Percentiles rank a stretch among this genome's conserved stretches.
These are phyloP conservation scores for Apis cerana DNA, from an alignment of 1,140 invertebrate species.

Conservation along the genomic window DNA sequence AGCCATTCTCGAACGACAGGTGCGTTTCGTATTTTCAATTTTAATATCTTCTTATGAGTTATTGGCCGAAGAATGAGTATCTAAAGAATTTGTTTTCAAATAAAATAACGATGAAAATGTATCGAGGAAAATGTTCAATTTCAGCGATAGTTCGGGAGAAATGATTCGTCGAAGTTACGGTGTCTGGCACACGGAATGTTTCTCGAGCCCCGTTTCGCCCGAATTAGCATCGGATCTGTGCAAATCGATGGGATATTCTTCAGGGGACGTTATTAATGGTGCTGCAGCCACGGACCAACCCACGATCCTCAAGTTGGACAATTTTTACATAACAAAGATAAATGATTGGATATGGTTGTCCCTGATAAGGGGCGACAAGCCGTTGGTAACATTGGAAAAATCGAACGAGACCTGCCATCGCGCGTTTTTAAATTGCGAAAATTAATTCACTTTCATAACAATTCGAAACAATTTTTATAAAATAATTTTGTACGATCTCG, in stretches of 20 bases:
- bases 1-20: constrained; percentile 53
- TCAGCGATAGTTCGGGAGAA: constrained; percentile 81
- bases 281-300: neutral
- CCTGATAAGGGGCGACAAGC: constrained; percentile 55
- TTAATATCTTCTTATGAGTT: no score
- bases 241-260: constrained; percentile 53
- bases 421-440: constrained; percentile 63
- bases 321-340: constrained; percentile 69
- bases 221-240: constrained; percentile 48
- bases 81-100: neutral
- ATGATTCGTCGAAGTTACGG: constrained; percentile 82
- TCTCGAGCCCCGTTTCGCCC: constrained; percentile 62
- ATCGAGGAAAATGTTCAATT: constrained; percentile 33
- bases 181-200: constrained; percentile 84
- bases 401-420: constrained; percentile 62
- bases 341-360: constrained; percentile 59
- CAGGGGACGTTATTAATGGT: constrained; percentile 47
- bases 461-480: no score
- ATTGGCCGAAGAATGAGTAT: no score
- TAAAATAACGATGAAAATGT: neutral
- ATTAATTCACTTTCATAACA: no score
- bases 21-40: constrained; percentile 35
- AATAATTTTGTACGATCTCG: no score
- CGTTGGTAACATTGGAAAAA: constrained; percentile 57
- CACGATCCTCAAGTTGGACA: constrained; percentile 48